Base-by-base conservation (phyloP, 2,797 vertebrate genomes). In the Vultur gryphus region DNA sequence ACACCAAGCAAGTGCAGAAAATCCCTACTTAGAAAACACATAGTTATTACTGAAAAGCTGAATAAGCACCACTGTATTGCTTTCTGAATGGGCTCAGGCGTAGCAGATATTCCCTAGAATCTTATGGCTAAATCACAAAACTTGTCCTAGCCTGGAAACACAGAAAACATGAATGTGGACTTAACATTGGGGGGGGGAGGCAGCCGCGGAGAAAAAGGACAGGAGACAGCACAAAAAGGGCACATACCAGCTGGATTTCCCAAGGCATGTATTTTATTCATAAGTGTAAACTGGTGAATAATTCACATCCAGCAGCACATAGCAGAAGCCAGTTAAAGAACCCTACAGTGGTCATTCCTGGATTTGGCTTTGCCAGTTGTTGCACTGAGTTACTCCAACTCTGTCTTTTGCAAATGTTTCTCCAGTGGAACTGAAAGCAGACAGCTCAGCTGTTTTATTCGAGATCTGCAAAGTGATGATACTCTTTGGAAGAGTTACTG, bases 271-370 rank as follows among this genome's bases (percentile, higher is more conserved):
- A 4, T 96, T 97, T 96, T 96, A 97, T 97, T 94, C 54, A 66
- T 91, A 71, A 94, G 20, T 21, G 31, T 85, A 69, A 89, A 35
- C 51, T 84, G 16, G 44, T 96, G 80, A 97, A 94, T 94, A 96
- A 96, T 95, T 95, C 72, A 93, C 35, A 28, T 4, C 14, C 69
- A 90, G 57, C 66, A 93, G 49, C 64, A 66, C 1, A 5, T 10
- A 87, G 89, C 43, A 85, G 57, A 52, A 95, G 37, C 25, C 48
- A 90, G 62, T 72, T 84, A 90, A 89, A 89, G 62, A 95, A 83
- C 58, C 58, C 75, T 81, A 21, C 57, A 2, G 1, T 19, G 75
- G 91, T 79, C 81, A 75, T 33, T 73, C 59, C 73, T 58, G 43
- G 51, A n/a, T 54, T 78, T 43, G 17, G 39, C 33, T 72, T 64